Evolutionary conservation across 2,113 vertebrate species (phyloP).

Genomic region (Abramis brama): DNA sequence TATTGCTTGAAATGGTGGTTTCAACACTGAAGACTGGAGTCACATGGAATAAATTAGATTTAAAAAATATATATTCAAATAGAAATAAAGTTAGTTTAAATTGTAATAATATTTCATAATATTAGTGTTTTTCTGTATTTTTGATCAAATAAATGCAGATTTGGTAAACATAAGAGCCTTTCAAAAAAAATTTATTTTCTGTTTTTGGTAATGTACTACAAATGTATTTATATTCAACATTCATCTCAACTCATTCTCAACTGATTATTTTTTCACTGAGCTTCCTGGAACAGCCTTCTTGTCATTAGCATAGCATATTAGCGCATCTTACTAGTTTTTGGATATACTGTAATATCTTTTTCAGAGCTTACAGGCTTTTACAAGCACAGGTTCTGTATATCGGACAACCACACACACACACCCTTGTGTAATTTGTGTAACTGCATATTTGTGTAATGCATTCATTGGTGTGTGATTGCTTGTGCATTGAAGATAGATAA

Average conservation of each 20-base stretch:
- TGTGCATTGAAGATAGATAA: constrained; percentile 18
- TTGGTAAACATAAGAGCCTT: no score
- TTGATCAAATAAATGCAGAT: no score
- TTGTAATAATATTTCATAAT: no score
- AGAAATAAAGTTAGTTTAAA: no score
- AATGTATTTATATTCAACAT: neutral
- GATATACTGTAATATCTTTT: neutral
- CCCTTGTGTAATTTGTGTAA: neutral
- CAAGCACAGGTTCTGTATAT: neutral
- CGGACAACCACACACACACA: neutral
- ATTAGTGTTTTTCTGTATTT: no score
- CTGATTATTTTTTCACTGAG: neutral
- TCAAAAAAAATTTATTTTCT: neutral
- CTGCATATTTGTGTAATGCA: neutral
- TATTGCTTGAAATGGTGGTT: neutral
- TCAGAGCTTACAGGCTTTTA: neutral
- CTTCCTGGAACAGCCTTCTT: neutral
- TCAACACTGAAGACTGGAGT: no score
- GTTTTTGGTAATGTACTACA: neutral
- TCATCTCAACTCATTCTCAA: neutral
- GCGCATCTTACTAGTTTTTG: neutral
- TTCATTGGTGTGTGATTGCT: neutral
- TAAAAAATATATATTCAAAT: no score
- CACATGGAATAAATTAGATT: no score
- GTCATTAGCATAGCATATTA: no score